A percentile compares a stretch with the other conserved stretches of the same genome.
These are phyloP conservation scores for Lepidostoma basale DNA, from an alignment of 1,140 invertebrate genomes.

Conservation along the genomic window DNA sequence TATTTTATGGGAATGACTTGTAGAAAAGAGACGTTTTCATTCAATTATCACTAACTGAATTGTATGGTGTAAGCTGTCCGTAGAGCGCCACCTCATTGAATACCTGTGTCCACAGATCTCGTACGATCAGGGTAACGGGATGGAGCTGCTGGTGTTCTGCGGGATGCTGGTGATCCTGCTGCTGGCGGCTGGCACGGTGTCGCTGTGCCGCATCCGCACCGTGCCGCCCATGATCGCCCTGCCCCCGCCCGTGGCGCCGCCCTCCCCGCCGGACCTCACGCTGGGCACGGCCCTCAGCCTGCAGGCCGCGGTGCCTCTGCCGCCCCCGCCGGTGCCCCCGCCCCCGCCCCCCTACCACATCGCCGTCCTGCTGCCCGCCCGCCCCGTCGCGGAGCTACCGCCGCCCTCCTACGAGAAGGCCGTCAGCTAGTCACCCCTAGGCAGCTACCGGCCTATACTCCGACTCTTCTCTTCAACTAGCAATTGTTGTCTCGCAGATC, in stretches of 20 bases:
- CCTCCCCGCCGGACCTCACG: conserved; percentile 34
- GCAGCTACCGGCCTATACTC: too few species aligned
- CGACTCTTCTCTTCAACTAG: too few species aligned
- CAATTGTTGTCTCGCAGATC: too few species aligned
- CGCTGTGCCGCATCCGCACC: conserved; percentile 57
- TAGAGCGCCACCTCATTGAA: background rate
- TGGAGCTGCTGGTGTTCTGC: conserved; percentile 70
- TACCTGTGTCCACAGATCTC: conserved; percentile 45
- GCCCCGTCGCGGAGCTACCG: conserved; percentile 59
- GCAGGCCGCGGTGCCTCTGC: conserved; percentile 32
- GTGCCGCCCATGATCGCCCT: conserved; percentile 43
- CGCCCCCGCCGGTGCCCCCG: conserved; percentile 56
- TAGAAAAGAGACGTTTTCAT: too few species aligned
- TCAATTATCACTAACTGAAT: background rate
- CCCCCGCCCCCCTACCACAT: conserved; percentile 71
- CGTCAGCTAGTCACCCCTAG: conserved; percentile 65
- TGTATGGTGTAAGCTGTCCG: background rate
- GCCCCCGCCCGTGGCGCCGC: conserved; percentile 44
- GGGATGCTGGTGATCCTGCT: conserved; percentile 67
- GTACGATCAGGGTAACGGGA: conserved; percentile 57
- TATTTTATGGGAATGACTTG: too few species aligned
- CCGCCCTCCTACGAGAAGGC: conserved; percentile 71
- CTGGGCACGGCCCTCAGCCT: conserved; percentile 41
- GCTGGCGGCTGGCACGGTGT: conserved; percentile 65
- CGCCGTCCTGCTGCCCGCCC: conserved; percentile 67